A percentile compares a stretch with the other conserved stretches of the same genome.
These are phyloP conservation scores for Rynchops niger DNA, from an alignment of 2,113 vertebrate genomes.

Conservation along the genomic window DNA sequence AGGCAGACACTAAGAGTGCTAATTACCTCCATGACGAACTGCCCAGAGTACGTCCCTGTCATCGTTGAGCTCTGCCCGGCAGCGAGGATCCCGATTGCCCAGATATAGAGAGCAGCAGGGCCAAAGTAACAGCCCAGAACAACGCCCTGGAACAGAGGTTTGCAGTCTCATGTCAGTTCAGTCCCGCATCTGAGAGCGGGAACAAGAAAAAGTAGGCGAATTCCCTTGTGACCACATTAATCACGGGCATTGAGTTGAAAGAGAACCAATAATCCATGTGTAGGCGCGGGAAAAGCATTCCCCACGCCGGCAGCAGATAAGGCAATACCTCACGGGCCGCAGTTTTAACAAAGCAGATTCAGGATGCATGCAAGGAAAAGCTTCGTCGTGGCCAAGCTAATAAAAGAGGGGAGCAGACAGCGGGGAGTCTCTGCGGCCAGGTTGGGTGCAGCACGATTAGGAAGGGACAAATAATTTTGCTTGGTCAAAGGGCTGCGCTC, in stretches of 20 bases:
- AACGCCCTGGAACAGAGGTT: slow-evolving; percentile 75
- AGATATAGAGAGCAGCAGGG: slow-evolving; percentile 91
- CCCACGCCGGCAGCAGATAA: rapidly evolving
- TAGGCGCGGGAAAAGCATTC: background rate
- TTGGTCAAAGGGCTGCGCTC: too few species aligned
- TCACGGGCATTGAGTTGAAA: rapidly evolving
- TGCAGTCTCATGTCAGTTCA: background rate
- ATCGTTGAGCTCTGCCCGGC: slow-evolving; percentile 98
- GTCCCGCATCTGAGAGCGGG: rapidly evolving
- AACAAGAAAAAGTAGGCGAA: background rate
- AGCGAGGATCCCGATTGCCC: slow-evolving; percentile 94
- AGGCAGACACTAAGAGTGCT: too few species aligned
- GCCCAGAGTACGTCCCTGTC: slow-evolving; percentile 96
- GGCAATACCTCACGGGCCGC: rapidly evolving
- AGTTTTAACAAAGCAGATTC: background rate
- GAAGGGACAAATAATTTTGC: background rate
- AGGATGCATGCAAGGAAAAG: background rate
- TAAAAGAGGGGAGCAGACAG: too few species aligned
- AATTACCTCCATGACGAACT: slow-evolving; percentile 97
- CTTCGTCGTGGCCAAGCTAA: background rate
- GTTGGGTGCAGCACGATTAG: rapidly evolving
- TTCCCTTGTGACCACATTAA: background rate
- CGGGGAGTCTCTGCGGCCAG: background rate
- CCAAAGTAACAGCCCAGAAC: slow-evolving; percentile 95
- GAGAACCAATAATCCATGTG: background rate